phyloP scores from a whole-genome alignment of 2,888 invertebrate genomes.

The Serripes groenlandicus region DNA sequence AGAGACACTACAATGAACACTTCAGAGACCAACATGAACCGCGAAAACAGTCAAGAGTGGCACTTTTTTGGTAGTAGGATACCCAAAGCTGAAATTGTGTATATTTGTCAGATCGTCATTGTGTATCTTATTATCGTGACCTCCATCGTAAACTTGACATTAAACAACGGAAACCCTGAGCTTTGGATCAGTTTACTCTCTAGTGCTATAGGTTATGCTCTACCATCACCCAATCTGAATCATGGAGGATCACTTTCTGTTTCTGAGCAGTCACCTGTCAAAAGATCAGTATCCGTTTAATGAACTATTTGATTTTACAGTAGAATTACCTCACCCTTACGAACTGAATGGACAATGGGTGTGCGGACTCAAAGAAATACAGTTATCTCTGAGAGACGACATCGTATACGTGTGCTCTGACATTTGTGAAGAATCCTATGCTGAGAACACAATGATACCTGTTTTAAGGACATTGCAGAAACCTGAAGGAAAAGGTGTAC shows the following conservation, averaged over 20 bases:
- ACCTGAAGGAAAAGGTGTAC: no score
- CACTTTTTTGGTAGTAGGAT: neutral
- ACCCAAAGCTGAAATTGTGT: no score
- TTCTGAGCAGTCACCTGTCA: slow-evolving; percentile 23
- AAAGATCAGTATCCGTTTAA: slow-evolving; percentile 20
- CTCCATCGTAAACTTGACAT: slow-evolving; percentile 3
- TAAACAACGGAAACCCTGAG: slow-evolving; percentile 13
- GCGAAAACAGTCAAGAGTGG: slow-evolving; percentile 7
- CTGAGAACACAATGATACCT: no score
- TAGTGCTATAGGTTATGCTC: slow-evolving; percentile 15
- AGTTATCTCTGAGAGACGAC: slow-evolving; percentile 15
- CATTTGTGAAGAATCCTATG: no score
- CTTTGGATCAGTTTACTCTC: no score
- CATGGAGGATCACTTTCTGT: slow-evolving; percentile 20
- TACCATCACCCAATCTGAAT: no score
- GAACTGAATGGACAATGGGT: slow-evolving; percentile 36
- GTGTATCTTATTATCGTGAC: no score
- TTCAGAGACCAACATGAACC: neutral
- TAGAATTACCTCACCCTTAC: slow-evolving; percentile 38
- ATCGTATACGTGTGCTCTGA: slow-evolving; percentile 44
- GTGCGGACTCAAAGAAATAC: slow-evolving; percentile 41
- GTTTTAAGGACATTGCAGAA: no score
- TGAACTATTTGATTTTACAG: slow-evolving; percentile 35
- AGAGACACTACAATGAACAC: neutral
- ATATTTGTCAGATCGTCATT: no score